These are phyloP conservation scores for Gallinago media DNA, from an alignment of 2,113 vertebrate species.

Conservation along the genomic window DNA sequence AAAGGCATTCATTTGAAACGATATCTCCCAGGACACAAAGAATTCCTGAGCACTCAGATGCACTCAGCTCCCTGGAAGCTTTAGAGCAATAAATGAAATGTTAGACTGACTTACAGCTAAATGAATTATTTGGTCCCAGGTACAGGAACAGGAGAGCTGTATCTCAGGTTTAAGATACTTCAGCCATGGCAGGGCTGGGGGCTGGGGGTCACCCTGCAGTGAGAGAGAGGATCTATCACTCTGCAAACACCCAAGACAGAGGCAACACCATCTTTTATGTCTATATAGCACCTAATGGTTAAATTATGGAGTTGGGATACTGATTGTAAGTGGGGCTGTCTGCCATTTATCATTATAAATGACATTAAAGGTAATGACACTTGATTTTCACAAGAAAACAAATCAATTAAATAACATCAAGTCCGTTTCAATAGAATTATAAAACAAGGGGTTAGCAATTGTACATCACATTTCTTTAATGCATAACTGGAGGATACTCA, in stretches of 20 bases:
- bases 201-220: neutral
- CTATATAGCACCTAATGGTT: neutral
- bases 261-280: neutral
- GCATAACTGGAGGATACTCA: neutral
- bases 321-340: neutral
- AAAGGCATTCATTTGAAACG: neutral
- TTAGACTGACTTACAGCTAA: neutral
- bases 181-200: neutral
- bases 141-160: neutral
- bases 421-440: neutral
- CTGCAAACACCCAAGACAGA: neutral
- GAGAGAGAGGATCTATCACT: neutral
- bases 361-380: neutral
- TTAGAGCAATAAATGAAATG: conserved; percentile 19
- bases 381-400: neutral
- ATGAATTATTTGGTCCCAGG: neutral
- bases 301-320: neutral
- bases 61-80: neutral
- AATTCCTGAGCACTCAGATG: neutral
- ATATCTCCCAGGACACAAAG: neutral
- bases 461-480: neutral
- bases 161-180: neutral
- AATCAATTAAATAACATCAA: neutral
- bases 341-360: neutral
- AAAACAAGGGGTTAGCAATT: neutral